phyloP scores from a whole-genome alignment of 2,113 vertebrate genomes.

The Lethenteron reissneri region DNA sequence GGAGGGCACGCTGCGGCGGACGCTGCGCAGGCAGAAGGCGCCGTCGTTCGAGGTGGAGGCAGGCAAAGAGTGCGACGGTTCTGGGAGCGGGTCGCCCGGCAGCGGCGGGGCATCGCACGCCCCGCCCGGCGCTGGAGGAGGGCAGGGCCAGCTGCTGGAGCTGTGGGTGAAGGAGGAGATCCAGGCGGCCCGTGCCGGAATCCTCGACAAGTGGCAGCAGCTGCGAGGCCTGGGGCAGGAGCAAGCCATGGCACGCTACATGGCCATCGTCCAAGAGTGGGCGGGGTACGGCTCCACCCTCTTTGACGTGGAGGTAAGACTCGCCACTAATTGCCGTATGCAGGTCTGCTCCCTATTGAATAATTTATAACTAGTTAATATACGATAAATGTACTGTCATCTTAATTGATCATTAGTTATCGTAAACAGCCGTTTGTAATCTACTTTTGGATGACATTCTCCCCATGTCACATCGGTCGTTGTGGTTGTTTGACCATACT shows the following conservation, averaged over 20 bases:
- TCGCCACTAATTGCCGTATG: not conserved
- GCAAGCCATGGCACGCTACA: constrained; percentile 73
- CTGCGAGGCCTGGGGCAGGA: constrained; percentile 57
- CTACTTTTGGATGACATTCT: too few species aligned
- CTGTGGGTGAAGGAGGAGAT: constrained; percentile 86
- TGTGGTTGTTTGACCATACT: too few species aligned
- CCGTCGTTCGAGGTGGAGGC: constrained; percentile 40
- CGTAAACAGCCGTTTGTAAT: too few species aligned
- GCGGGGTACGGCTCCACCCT: constrained; percentile 67
- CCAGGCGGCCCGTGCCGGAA: constrained; percentile 50
- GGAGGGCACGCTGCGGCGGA: constrained; percentile 51
- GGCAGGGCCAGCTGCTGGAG: constrained; percentile 60
- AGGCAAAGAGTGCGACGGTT: too few species aligned
- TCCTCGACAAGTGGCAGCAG: constrained; percentile 60
- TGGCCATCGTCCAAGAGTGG: constrained; percentile 66
- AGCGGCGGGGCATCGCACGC: not conserved
- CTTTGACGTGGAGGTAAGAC: constrained; percentile 61
- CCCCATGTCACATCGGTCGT: too few species aligned
- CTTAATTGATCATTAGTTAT: too few species aligned
- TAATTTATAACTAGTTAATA: too few species aligned
- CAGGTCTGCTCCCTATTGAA: too few species aligned
- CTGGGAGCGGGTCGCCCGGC: not conserved
- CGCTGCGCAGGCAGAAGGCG: constrained; percentile 61
- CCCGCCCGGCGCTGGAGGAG: not conserved
- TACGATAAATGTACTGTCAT: too few species aligned